Evolutionary conservation across 2,113 vertebrate species (phyloP), one percentile per base, ranked within the genome.

Genomic region (Microtus montanus): DNA sequence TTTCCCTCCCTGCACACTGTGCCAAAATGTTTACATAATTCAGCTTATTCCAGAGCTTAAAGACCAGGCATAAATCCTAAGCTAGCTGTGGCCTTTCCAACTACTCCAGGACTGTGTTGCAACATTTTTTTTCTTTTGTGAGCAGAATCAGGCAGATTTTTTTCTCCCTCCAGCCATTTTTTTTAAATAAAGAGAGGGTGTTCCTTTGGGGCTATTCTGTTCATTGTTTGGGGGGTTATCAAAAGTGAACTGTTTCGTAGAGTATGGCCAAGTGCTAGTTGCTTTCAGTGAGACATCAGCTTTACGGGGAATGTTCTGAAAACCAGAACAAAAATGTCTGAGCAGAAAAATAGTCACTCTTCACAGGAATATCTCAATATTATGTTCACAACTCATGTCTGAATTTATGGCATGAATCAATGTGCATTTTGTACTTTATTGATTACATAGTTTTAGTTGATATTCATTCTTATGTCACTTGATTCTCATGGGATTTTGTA

Each of bases 1-100:
- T 96, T 97, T 97, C 95, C 92, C 96, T 98, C 97, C 96, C 90
- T 91, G 96, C 68, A 92, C 14, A 87, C 95, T 95, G 93, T 97
- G 97, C 96, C 97, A 98, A 97, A 97, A 95, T 97, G 96, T 98
- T 96, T 97, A 96, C 95, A 97, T 79, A 92, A 86, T 89, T 94
- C 86, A 92, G 88, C 92, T 94, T 86, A 96, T 96, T 97, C 80
- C 96, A 97, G 93, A 93, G 83, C 96, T 96, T 96, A 96, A 98
- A 96, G 94, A 91, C 87, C 92, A 96, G 84, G 87, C 93, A 96
- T 97, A 97, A 97, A 97, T 97, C 90, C 92, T 95, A 75, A 96
- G 78, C 94, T 96, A 86, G 92, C 90, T 47, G 22, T 63, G 89
- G 96, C 54, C 90, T 79, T 90, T 96, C 90, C 78, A 90, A 91